Conservation (phyloP, 2,797 vertebrate genomes). For the Argyrosomus regius region DNA sequence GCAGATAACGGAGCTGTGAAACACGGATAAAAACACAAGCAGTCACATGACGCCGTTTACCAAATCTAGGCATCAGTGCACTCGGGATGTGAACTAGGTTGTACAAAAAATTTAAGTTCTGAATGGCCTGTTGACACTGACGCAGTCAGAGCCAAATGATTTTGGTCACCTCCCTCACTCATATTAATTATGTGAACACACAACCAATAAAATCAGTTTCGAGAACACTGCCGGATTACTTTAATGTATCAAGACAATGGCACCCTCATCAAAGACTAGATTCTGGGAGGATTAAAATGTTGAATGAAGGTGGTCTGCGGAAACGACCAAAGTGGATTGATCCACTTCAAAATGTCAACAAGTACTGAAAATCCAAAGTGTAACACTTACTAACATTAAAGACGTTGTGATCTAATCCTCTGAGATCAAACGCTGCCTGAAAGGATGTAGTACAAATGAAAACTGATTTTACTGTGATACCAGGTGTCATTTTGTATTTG, state of each 20-base stretch:
- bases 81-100: background rate
- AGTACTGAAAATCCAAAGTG: background rate
- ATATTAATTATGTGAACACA: background rate
- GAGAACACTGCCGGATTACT: background rate
- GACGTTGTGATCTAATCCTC: background rate
- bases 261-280: background rate
- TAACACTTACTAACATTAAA: background rate
- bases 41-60: background rate
- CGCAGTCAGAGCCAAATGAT: background rate
- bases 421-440: background rate
- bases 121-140: background rate
- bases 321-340: background rate
- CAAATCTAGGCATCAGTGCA: background rate
- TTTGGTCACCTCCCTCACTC: background rate
- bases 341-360: conserved; percentile 4
- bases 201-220: background rate
- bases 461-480: background rate
- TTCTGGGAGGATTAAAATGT: background rate
- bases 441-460: background rate
- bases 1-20: background rate
- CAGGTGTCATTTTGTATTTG: background rate
- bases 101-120: background rate
- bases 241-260: background rate
- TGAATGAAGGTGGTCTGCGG: background rate
- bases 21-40: background rate